These are phyloP conservation scores for Gila orcuttii DNA, from an alignment of 2,113 vertebrate species.

Conservation along the genomic window DNA sequence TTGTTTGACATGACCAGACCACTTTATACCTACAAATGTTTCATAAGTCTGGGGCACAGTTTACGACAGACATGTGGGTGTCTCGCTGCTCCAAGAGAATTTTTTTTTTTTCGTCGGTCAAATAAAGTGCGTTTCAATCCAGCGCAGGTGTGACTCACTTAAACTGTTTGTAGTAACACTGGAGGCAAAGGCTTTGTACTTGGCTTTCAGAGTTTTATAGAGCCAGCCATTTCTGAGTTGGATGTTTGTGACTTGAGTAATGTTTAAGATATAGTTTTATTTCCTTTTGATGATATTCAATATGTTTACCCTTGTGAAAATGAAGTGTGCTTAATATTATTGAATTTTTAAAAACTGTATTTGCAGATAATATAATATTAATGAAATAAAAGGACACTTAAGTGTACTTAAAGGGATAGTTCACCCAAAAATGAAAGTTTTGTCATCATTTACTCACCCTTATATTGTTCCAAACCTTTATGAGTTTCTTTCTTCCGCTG, in stretches of 20 bases:
- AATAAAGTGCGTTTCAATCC: conserved; percentile 3
- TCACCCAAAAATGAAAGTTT: no score
- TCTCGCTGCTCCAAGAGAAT: not conserved
- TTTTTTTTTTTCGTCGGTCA: not conserved
- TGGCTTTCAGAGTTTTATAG: conserved; percentile 12
- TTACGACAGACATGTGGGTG: conserved; percentile 10
- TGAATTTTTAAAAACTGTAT: no score
- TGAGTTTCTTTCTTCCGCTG: no score
- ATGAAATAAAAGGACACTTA: no score
- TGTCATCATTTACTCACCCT: no score
- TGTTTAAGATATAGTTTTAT: not conserved
- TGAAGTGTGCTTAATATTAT: not conserved
- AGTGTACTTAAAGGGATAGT: no score
- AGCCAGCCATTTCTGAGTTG: conserved; percentile 12
- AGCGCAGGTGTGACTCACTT: conserved; percentile 15
- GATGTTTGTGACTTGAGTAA: conserved; percentile 22
- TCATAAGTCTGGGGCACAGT: conserved; percentile 1
- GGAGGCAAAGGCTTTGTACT: conserved; percentile 30
- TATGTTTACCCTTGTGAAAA: not conserved
- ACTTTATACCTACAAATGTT: conserved; percentile 35
- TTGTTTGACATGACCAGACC: conserved; percentile 42
- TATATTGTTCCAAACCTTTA: no score
- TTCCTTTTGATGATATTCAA: not conserved
- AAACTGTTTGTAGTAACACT: conserved; percentile 19
- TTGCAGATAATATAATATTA: no score